Conservation (phyloP, 2,113 vertebrate genomes). For the Carassius gibelio region DNA sequence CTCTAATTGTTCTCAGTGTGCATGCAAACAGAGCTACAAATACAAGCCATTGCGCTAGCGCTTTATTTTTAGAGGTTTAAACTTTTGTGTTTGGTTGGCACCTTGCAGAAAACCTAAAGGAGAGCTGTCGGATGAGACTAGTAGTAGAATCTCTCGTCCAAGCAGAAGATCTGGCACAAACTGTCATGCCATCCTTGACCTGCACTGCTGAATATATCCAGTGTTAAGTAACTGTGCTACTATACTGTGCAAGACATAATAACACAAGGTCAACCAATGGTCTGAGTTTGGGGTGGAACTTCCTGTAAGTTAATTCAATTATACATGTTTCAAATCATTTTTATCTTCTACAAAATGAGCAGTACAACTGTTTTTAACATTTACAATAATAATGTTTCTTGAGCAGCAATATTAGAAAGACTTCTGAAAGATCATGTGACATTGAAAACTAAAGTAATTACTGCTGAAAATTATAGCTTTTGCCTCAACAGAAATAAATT, state of each 20-base stretch:
- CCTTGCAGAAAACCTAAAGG: not conserved
- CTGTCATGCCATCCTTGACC: conserved; percentile 1
- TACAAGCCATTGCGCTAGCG: not conserved
- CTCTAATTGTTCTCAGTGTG: not conserved
- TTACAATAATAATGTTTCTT: not conserved
- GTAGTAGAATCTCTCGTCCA: not conserved
- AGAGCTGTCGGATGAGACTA: not conserved
- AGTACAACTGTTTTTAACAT: not conserved
- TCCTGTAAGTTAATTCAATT: not conserved
- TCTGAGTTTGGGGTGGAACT: not conserved
- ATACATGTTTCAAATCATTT: not conserved
- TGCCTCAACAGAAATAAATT: not conserved
- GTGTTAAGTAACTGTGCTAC: not conserved
- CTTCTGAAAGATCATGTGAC: not conserved
- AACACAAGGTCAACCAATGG: not conserved
- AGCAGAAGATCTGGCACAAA: not conserved
- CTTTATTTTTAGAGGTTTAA: conserved; percentile 2
- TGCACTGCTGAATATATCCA: not conserved
- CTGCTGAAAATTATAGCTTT: not conserved
- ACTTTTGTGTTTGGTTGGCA: not conserved
- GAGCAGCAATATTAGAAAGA: not conserved
- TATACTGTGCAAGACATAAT: not conserved
- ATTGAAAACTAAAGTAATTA: not conserved
- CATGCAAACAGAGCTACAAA: not conserved
- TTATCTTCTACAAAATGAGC: not conserved